Evolutionary conservation across 2,888 invertebrate species (phyloP), one percentile per base, ranked within the genome.

Genomic region (Thymelicus lineola): DNA sequence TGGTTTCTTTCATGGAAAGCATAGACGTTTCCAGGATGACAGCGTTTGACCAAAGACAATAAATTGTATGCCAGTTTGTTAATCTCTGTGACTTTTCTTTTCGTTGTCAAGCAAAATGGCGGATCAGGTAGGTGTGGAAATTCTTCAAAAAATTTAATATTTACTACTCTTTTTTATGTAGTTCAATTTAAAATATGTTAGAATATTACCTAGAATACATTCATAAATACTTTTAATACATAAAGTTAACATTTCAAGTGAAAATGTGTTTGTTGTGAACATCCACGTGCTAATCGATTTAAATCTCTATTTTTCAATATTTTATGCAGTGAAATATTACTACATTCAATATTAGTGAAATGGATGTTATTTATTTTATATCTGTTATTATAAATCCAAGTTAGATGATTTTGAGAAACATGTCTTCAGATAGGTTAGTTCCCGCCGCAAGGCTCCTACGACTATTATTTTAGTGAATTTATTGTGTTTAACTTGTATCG

Each of bases 101-200:
- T 92, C 91, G 82, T 89, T 91, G 82, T 90, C 91, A 90, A 94
- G 90, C 95, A 96, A 96, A 89, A 97, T 97, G 97, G 97, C 97
- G 94, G 97, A 97, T 91, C 97, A 97, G 96, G 97, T 96, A 95
- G 86, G 96, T 94, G 82, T 82, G 79, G 81, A 83, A 76, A 80
- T 86, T 83, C 73, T 73, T 60, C 42, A 62, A 76, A 78, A 85
- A 85, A 77, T 82, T 77, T 63, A 67, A 46, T 48, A 62, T 66
- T 68, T 70, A 3, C 20, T 46, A n/a, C 12, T 45, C 60, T 36
- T 65, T 67, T 17, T 12, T 7, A 42, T 15, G 9, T 10, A 35
- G 58, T 63, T 70, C 57, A 28, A 3, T n/a, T 57, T 14, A 45
- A 78, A 78, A 74, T 72, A 70, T 75, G 73, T 73, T 57, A 12